Evolutionary conservation across 2,888 invertebrate species (phyloP).

Genomic region (Callosobruchus maculatus): DNA sequence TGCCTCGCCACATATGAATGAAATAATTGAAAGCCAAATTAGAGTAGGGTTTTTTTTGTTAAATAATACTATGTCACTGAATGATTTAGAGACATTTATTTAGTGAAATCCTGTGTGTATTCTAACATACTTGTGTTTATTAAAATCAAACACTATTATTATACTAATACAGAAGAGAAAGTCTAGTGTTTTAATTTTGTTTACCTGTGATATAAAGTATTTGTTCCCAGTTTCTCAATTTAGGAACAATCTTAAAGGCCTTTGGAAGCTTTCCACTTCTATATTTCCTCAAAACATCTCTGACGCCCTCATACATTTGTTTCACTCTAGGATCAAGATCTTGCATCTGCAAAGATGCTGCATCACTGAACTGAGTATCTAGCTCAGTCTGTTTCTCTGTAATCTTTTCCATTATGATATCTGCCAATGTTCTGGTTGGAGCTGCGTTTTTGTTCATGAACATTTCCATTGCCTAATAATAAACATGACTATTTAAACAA

Average conservation of each 20-base stretch:
- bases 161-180: too few species aligned
- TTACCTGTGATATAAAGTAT: constrained; percentile 32
- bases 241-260: constrained; percentile 95
- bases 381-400: constrained; percentile 90
- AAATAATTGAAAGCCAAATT: too few species aligned
- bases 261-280: constrained; percentile 96
- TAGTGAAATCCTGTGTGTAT: too few species aligned
- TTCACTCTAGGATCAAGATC: constrained; percentile 81
- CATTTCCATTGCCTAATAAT: constrained; percentile 66
- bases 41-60: too few species aligned
- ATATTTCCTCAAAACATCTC: constrained; percentile 83
- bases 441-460: constrained; percentile 68
- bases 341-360: constrained; percentile 68
- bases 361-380: constrained; percentile 80
- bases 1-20: too few species aligned
- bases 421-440: constrained; percentile 70
- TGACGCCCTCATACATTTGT: constrained; percentile 86
- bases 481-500: too few species aligned
- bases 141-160: too few species aligned
- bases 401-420: constrained; percentile 89
- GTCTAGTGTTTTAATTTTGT: too few species aligned
- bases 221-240: constrained; percentile 81
- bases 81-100: too few species aligned
- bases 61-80: too few species aligned
- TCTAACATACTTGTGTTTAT: too few species aligned